Percentiles rank a stretch among this genome's conserved stretches.
Conservation (phyloP, 1,140 invertebrate species). For the Panulirus ornatus region DNA sequence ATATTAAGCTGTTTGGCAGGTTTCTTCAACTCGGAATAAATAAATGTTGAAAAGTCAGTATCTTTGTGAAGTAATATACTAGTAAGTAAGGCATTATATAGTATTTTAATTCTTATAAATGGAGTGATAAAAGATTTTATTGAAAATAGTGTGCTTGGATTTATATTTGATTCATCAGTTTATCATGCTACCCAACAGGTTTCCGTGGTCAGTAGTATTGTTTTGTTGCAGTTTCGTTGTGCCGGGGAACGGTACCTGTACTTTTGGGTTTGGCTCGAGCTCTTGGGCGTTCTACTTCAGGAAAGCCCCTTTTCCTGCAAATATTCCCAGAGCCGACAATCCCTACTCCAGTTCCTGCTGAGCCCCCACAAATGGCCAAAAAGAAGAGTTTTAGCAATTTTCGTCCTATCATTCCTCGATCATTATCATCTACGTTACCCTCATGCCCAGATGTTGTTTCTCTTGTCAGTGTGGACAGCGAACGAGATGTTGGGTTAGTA, state of each 20-base stretch:
- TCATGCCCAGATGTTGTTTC: constrained; percentile 78
- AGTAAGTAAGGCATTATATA: too few relatives aligned
- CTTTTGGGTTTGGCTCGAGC: constrained; percentile 92
- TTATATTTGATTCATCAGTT: too few relatives aligned
- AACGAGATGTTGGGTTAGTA: constrained; percentile 65
- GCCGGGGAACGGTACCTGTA: constrained; percentile 89
- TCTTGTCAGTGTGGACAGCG: constrained; percentile 70
- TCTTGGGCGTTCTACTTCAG: constrained; percentile 89
- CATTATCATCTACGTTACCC: constrained; percentile 90
- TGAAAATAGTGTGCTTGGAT: too few relatives aligned
- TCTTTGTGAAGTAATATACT: too few relatives aligned
- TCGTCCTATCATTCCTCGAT: constrained; percentile 93
- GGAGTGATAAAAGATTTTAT: too few relatives aligned
- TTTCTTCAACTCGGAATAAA: too few relatives aligned
- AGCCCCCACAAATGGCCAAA: constrained; percentile 62
- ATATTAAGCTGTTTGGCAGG: too few relatives aligned
- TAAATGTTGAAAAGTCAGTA: too few relatives aligned
- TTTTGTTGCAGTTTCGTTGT: constrained; percentile 83
- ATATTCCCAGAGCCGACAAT: constrained; percentile 86
- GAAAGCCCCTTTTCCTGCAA: constrained; percentile 88
- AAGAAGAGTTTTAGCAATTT: constrained; percentile 78
- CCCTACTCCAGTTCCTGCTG: constrained; percentile 78
- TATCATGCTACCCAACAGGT: too few relatives aligned
- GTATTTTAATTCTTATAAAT: too few relatives aligned
- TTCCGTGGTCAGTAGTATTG: too few relatives aligned